Percentiles rank a stretch among this genome's conserved stretches.
Conservation (phyloP, 2,113 vertebrate species). For the Prionailurus viverrinus region DNA sequence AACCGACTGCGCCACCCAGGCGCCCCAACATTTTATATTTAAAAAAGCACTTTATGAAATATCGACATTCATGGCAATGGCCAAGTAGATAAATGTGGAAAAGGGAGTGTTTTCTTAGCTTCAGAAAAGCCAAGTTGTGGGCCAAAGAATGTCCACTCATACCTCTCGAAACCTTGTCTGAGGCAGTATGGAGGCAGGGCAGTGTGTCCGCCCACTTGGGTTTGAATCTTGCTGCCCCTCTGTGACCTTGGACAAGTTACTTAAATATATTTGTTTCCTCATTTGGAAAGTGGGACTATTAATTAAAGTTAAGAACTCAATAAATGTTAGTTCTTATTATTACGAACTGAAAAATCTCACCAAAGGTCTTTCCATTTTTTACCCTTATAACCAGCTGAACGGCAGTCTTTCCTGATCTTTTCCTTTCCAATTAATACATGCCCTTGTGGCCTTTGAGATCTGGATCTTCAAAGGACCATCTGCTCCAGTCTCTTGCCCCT, state of each 20-base stretch:
- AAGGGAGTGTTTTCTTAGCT: not conserved
- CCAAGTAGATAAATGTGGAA: not conserved
- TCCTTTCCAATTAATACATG: not conserved
- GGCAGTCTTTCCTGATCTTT: not conserved
- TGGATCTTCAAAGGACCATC: not conserved
- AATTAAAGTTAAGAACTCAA: not conserved
- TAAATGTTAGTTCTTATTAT: not conserved
- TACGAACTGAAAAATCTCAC: not conserved
- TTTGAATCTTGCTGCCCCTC: not conserved
- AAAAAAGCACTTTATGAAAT: not conserved
- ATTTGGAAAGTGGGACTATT: constrained; percentile 33
- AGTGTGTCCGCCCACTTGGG: not conserved
- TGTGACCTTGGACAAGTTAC: not conserved
- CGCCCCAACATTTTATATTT: not conserved
- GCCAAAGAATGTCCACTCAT: not conserved
- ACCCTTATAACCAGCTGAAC: not conserved
- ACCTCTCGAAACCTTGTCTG: not conserved
- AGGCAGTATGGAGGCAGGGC: not conserved
- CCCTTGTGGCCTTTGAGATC: not conserved
- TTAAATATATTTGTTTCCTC: constrained; percentile 26
- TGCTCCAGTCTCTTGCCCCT: not conserved
- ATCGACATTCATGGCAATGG: not conserved
- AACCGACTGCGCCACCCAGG: too few species aligned
- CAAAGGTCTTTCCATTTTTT: not conserved
- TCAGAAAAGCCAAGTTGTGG: not conserved